Percentiles rank a stretch among this genome's conserved stretches.
Conservation (phyloP, 2,888 invertebrate species). For the Heliconius ismenius region DNA sequence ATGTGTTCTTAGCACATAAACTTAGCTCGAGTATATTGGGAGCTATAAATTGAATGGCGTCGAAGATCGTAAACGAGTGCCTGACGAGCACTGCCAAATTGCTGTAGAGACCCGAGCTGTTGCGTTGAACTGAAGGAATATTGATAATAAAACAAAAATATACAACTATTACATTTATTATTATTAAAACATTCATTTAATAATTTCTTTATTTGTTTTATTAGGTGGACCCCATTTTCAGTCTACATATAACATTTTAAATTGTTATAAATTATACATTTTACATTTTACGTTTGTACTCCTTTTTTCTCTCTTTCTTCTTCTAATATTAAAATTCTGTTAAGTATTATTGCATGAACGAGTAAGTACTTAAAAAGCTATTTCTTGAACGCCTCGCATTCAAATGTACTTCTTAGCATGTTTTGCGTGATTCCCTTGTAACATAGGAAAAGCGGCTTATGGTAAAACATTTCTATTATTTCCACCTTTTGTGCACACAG, state of each 20-base stretch:
- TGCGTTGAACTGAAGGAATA: slow-evolving; percentile 20
- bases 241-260: too few relatives aligned
- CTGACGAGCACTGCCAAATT: slow-evolving; percentile 37
- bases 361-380: slow-evolving; percentile 35
- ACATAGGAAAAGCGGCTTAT: slow-evolving; percentile 36
- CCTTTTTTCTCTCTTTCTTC: too few relatives aligned
- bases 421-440: slow-evolving; percentile 34
- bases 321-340: not conserved
- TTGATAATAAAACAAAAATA: slow-evolving; percentile 32
- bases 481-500: slow-evolving; percentile 15
- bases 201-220: not conserved
- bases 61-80: slow-evolving; percentile 38
- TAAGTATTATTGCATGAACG: slow-evolving; percentile 13
- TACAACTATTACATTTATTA: slow-evolving; percentile 11
- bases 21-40: slow-evolving; percentile 20
- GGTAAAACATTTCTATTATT: slow-evolving; percentile 27
- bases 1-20: slow-evolving; percentile 27
- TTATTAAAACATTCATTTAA: not conserved
- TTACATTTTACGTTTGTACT: too few relatives aligned
- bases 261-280: too few relatives aligned
- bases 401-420: slow-evolving; percentile 28
- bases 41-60: slow-evolving; percentile 35
- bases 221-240: not conserved
- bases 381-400: slow-evolving; percentile 29
- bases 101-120: slow-evolving; percentile 17